Evolutionary conservation across 2,888 invertebrate species (phyloP).

Genomic region (Andrena hattorfiana): DNA sequence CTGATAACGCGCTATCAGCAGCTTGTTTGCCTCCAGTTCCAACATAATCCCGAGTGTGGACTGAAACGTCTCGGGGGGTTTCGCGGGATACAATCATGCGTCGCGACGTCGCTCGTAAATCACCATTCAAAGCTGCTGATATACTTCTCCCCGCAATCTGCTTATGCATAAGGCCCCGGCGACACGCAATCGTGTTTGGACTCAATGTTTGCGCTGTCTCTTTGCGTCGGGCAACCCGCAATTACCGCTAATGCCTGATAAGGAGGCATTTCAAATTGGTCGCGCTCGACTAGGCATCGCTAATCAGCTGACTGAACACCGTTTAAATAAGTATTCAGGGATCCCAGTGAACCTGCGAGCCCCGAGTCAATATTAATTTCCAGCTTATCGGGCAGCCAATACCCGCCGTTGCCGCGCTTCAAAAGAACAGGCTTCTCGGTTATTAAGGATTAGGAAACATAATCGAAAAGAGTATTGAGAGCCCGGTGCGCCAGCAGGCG

Average conservation of each 20-base stretch:
- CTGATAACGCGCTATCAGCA: slow-evolving; percentile 29
- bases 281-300: too few species aligned
- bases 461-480: slow-evolving; percentile 12
- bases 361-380: slow-evolving; percentile 27
- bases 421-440: not conserved
- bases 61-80: not conserved
- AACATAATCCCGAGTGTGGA: slow-evolving; percentile 8
- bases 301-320: too few species aligned
- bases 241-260: not conserved
- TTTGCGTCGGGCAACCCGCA: too few species aligned
- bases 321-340: too few species aligned
- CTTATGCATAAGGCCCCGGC: not conserved
- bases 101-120: not conserved
- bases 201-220: too few species aligned
- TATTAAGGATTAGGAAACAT: slow-evolving; percentile 25
- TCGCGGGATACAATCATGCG: not conserved
- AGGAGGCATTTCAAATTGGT: not conserved
- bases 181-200: not conserved
- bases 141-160: not conserved
- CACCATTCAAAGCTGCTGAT: not conserved
- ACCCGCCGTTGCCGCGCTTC: not conserved
- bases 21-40: slow-evolving; percentile 33
- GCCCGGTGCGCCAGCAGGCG: not conserved
- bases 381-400: slow-evolving; percentile 2
- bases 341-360: not conserved